phyloP scores from a whole-genome alignment of 2,113 vertebrate species.

The Bothrops jararaca region DNA sequence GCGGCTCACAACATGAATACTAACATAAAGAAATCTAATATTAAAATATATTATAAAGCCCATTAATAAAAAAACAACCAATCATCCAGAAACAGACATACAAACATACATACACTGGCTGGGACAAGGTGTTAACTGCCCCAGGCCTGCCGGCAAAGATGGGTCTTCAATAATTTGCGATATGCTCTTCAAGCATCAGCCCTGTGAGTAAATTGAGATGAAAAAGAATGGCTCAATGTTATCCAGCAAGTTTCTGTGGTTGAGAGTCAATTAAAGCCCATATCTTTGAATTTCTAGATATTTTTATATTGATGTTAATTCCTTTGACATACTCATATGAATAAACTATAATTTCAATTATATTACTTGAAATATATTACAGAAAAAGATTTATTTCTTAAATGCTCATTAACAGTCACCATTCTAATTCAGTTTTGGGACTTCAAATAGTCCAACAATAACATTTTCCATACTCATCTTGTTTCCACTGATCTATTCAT shows the following conservation, averaged over 20 bases:
- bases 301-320: background rate
- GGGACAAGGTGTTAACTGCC: too few species aligned
- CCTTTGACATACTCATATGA: background rate
- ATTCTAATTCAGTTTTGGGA: background rate
- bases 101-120: too few species aligned
- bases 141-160: too few species aligned
- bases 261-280: background rate
- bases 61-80: too few species aligned
- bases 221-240: background rate
- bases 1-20: too few species aligned
- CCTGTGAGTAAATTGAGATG: background rate
- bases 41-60: too few species aligned
- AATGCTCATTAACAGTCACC: background rate
- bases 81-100: too few species aligned
- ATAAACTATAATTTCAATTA: background rate
- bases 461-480: background rate
- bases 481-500: background rate
- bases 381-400: background rate
- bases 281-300: background rate
- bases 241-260: background rate
- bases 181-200: background rate
- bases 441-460: background rate
- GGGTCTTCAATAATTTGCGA: too few species aligned
- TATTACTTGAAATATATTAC: background rate
- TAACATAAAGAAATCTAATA: too few species aligned